These are phyloP conservation scores for Trematomus bernacchii DNA, from an alignment of 2,797 vertebrate genomes.

Conservation along the genomic window DNA sequence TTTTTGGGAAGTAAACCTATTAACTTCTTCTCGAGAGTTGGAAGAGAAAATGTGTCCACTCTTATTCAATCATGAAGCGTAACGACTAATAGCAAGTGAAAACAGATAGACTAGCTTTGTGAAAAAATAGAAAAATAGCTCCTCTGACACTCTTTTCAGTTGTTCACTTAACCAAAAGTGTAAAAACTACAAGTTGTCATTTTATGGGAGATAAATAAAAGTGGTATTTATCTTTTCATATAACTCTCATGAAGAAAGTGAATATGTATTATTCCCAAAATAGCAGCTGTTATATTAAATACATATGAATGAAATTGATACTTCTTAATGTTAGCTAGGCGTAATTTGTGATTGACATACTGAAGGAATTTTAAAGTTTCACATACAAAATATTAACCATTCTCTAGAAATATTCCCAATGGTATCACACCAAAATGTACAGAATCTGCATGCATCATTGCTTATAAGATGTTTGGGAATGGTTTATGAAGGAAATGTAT, in stretches of 20 bases:
- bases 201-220: background rate
- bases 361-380: background rate
- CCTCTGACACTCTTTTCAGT: background rate
- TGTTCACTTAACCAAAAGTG: background rate
- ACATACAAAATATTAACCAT: background rate
- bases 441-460: conserved; percentile 60
- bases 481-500: conserved; percentile 23
- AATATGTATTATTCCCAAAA: conserved; percentile 16
- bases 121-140: background rate
- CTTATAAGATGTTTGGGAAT: conserved; percentile 32
- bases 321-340: background rate
- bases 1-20: conserved; percentile 18
- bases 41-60: background rate
- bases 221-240: background rate
- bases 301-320: background rate
- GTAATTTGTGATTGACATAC: background rate
- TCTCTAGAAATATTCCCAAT: conserved; percentile 4
- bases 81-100: too few species aligned
- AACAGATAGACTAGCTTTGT: background rate
- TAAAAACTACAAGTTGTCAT: background rate
- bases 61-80: background rate
- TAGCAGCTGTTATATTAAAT: conserved; percentile 22
- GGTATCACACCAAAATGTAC: conserved; percentile 40
- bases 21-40: background rate
- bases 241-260: background rate